Evolutionary conservation across 2,888 invertebrate species (phyloP).

Genomic region (Lacanobia wlatinum): DNA sequence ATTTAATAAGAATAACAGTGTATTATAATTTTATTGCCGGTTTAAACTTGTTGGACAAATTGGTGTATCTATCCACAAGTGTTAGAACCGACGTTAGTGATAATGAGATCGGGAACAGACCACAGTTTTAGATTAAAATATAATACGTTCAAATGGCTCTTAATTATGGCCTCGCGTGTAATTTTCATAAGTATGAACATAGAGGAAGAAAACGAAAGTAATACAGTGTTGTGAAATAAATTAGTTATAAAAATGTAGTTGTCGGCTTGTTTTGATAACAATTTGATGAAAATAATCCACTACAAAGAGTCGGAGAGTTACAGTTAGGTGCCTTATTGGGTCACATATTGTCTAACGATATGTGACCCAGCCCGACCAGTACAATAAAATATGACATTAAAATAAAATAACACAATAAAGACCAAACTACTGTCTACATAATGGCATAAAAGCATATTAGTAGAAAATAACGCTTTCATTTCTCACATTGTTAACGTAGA

Average conservation of each 20-base stretch:
- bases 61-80: constrained; percentile 65
- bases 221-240: constrained; percentile 38
- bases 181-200: constrained; percentile 55
- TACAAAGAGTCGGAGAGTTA: not conserved
- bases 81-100: constrained; percentile 67
- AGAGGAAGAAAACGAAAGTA: constrained; percentile 60
- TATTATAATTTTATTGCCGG: constrained; percentile 76
- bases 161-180: constrained; percentile 62
- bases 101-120: constrained; percentile 53
- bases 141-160: constrained; percentile 55
- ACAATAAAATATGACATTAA: constrained; percentile 1
- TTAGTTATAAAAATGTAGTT: constrained; percentile 21
- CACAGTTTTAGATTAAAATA: constrained; percentile 53
- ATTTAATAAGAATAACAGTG: constrained; percentile 72
- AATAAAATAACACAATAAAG: constrained; percentile 14
- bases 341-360: not conserved
- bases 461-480: constrained; percentile 69
- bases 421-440: constrained; percentile 7
- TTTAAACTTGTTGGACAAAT: constrained; percentile 71
- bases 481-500: constrained; percentile 62
- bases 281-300: constrained; percentile 2
- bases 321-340: not conserved
- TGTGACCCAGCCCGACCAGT: not conserved
- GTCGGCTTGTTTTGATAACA: constrained; percentile 18
- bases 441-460: constrained; percentile 39